These are phyloP conservation scores for Smithornis capensis DNA, from an alignment of 2,113 vertebrate genomes.

Conservation along the genomic window DNA sequence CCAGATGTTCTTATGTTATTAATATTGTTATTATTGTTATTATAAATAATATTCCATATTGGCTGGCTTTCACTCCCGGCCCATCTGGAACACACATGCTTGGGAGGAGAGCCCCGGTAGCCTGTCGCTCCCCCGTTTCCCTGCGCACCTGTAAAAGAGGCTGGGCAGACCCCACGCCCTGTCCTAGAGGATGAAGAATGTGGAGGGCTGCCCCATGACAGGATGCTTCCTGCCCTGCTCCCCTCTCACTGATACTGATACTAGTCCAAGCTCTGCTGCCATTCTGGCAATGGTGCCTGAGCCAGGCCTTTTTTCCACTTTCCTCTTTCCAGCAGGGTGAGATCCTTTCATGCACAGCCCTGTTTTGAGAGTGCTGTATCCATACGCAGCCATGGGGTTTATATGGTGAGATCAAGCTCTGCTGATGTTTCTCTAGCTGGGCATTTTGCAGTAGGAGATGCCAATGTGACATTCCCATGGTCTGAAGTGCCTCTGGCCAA, in stretches of 20 bases:
- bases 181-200: fast-evolving
- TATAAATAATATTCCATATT: constrained; percentile 50
- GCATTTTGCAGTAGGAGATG: neutral
- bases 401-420: neutral
- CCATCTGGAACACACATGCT: constrained; percentile 32
- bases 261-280: neutral
- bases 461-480: neutral
- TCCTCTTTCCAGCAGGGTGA: neutral
- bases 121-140: neutral
- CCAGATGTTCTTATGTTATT: constrained; percentile 66
- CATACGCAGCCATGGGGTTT: neutral
- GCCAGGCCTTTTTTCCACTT: neutral
- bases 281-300: fast-evolving
- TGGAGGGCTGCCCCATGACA: neutral
- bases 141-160: constrained; percentile 29
- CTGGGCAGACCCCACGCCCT: neutral
- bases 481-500: neutral
- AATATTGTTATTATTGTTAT: constrained; percentile 67
- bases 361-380: neutral
- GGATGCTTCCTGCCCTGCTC: fast-evolving
- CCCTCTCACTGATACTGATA: neutral
- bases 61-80: neutral
- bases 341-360: neutral
- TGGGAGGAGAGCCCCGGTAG: neutral
- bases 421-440: neutral